Percentiles rank a stretch among this genome's conserved stretches.
Conservation (phyloP, 2,888 invertebrate species). For the Philhelius pedissequus region DNA sequence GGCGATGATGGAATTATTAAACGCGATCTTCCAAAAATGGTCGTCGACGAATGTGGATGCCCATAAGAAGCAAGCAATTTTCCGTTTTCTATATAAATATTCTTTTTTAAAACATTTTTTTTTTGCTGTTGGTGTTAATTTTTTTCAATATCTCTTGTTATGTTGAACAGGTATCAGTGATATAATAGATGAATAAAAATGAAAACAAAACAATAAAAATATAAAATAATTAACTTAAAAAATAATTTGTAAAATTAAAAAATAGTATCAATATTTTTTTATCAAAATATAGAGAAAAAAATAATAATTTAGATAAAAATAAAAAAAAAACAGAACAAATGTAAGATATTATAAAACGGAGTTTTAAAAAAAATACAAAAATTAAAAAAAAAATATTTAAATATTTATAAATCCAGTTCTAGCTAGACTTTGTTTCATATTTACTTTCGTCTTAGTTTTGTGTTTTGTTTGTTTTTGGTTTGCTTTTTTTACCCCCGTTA, state of each 20-base stretch:
- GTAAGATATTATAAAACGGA: conserved; percentile 15
- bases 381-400: background rate
- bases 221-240: background rate
- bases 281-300: conserved; percentile 25
- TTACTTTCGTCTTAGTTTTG: background rate
- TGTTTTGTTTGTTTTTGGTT: background rate
- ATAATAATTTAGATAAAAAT: background rate
- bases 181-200: conserved; percentile 19
- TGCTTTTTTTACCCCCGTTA: background rate
- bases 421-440: background rate
- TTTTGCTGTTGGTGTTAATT: conserved; percentile 7
- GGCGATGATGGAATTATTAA: conserved; percentile 93
- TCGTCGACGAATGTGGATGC: conserved; percentile 97
- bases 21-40: conserved; percentile 96
- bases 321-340: background rate
- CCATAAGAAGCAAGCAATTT: conserved; percentile 81
- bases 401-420: background rate
- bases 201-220: background rate
- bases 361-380: background rate
- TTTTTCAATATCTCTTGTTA: background rate
- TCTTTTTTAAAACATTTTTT: background rate
- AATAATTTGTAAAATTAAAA: conserved; percentile 27
- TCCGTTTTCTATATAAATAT: background rate
- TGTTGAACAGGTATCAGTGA: conserved; percentile 25
- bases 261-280: conserved; percentile 49